phyloP scores from a whole-genome alignment of 2,888 invertebrate species.

The Zaprionus lineosus region DNA sequence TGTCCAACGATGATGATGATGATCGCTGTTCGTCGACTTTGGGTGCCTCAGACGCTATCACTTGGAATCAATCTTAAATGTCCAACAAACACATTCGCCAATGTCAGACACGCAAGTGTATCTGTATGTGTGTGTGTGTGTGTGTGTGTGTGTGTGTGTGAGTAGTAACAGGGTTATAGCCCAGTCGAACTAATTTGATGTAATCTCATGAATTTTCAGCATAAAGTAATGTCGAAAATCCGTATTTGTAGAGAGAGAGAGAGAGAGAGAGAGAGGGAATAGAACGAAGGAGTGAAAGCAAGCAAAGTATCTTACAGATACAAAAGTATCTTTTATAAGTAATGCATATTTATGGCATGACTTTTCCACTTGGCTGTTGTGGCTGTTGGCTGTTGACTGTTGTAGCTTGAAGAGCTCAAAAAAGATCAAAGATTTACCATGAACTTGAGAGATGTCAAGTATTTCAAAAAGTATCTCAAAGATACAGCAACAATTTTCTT shows the following conservation, averaged over 20 bases:
- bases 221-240: not conserved
- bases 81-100: slow-evolving; percentile 43
- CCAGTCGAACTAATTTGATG: slow-evolving; percentile 1
- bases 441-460: too few species aligned
- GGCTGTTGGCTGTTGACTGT: too few species aligned
- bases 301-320: not conserved
- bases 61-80: slow-evolving; percentile 64
- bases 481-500: too few species aligned
- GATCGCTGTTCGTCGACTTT: slow-evolving; percentile 23
- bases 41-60: slow-evolving; percentile 43
- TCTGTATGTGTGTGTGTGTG: too few species aligned
- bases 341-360: too few species aligned
- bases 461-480: too few species aligned
- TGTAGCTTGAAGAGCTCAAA: too few species aligned
- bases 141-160: too few species aligned
- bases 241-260: too few species aligned
- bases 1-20: slow-evolving; percentile 14
- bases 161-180: not conserved
- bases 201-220: not conserved
- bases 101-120: slow-evolving; percentile 29
- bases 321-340: not conserved
- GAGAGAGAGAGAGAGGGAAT: too few species aligned
- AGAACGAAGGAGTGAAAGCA: not conserved
- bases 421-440: too few species aligned
- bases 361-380: too few species aligned